Base-by-base conservation (phyloP, 2,888 invertebrate species). In the Ochlodes sylvanus region DNA sequence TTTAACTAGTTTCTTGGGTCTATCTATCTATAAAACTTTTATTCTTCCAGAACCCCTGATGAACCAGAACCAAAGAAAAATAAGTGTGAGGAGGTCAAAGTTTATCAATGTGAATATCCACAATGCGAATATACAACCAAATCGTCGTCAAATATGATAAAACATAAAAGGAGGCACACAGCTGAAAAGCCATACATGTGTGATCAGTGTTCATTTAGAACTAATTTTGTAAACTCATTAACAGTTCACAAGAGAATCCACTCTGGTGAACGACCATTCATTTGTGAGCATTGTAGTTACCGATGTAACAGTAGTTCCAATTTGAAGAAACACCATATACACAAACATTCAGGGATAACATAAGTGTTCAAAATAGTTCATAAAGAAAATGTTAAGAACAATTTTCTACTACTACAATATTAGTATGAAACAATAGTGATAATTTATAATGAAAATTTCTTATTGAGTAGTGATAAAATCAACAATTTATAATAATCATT, bases 71-170 rank as follows among this genome's bases (percentile, higher is more conserved):
- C 90, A 62, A 82, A 86, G 68, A 84, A 89, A 64, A 79, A 83
- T 65, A 89, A 90, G 72, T 85, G 58, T 19, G 69, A 67, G 17
- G 64, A 65, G 38, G 15, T 54, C 10, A 69, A 87, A 41, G 93
- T 55, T 42, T 69, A 87, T 80, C 72, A 78, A 27, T 95, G 95
- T 82, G 86, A 93, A 71, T 89, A 85, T 73, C 88, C 91, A 71
- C 86, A 90, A 52, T 95, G 95, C 77, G 85, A 85, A 42, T 95
- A 95, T 80, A 88, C 87, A 70, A 90, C 94, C 70, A 94, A 94
- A 80, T 75, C 89, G 47, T 86, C 87, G 27, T 91, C 89, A 52
- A 94, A 94, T 77, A 81, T 94, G n/a, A 84, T 83, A 52, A 93
- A 92, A 73, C 93, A 94, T 71, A 89, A 83, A 77, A 81, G 93